phyloP scores from a whole-genome alignment of 2,888 invertebrate genomes.

The Campoplex capitator region DNA sequence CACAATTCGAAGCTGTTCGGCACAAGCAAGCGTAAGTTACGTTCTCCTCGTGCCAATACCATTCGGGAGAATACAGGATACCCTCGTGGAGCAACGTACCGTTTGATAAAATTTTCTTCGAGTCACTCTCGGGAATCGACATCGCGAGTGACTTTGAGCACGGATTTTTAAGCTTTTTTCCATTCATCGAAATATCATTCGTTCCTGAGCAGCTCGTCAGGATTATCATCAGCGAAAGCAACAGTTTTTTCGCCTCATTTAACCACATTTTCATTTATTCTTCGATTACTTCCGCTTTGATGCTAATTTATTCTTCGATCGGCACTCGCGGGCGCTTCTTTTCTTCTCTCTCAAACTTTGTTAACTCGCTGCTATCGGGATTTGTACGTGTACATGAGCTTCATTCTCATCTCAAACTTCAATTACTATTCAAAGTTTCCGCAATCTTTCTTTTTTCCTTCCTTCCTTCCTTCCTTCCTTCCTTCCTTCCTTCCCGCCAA shows the following conservation, averaged over 20 bases:
- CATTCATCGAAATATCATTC: neutral
- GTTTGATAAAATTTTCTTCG: constrained; percentile 58
- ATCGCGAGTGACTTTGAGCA: constrained; percentile 66
- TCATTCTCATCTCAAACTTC: constrained; percentile 40
- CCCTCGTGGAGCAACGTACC: constrained; percentile 72
- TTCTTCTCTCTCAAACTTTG: neutral
- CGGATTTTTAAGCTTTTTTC: constrained; percentile 28
- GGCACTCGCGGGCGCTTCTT: neutral
- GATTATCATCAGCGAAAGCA: constrained; percentile 29
- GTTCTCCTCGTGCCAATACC: constrained; percentile 71
- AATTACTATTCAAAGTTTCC: constrained; percentile 47
- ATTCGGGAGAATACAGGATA: constrained; percentile 69
- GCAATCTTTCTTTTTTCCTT: constrained; percentile 46
- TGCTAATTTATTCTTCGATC: neutral
- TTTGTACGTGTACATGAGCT: neutral
- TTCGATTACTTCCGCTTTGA: neutral
- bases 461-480: constrained; percentile 42
- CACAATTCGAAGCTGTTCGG: constrained; percentile 70
- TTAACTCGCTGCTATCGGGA: constrained; percentile 4
- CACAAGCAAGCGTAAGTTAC: constrained; percentile 76
- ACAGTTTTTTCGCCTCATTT: neutral
- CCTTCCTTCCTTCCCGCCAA: constrained; percentile 67
- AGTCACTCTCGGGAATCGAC: constrained; percentile 43
- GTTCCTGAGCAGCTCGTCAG: constrained; percentile 3
- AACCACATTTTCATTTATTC: constrained; percentile 28